phyloP scores from a whole-genome alignment of 2,797 vertebrate species.

The Scyliorhinus canicula region DNA sequence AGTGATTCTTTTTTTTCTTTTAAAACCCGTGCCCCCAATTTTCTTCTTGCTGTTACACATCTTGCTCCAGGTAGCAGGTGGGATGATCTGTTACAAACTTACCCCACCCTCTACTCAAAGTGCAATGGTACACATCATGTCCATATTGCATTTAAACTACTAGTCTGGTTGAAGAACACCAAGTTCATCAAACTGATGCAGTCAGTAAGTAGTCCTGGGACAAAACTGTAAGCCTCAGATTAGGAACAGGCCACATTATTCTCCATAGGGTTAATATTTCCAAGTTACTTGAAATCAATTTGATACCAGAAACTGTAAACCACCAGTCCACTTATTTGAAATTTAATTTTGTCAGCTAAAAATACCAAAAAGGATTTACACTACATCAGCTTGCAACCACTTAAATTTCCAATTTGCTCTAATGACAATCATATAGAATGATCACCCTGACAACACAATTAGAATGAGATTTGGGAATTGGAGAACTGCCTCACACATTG shows the following conservation, averaged over 20 bases:
- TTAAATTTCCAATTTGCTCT: background rate
- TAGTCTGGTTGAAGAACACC: background rate
- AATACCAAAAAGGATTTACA: background rate
- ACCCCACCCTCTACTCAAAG: background rate
- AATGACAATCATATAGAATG: background rate
- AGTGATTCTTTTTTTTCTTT: constrained; percentile 27
- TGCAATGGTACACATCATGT: background rate
- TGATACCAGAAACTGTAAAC: background rate
- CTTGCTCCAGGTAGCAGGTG: background rate
- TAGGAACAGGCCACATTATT: background rate
- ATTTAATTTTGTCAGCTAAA: background rate
- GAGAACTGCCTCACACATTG: background rate
- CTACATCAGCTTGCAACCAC: too few relatives aligned
- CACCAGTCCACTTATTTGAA: background rate
- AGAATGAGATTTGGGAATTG: background rate
- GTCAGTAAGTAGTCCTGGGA: background rate
- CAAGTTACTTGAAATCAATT: background rate
- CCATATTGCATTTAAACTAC: background rate
- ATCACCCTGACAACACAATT: background rate
- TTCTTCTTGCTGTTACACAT: background rate
- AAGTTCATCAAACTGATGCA: background rate
- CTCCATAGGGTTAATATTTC: background rate
- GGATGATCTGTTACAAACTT: background rate
- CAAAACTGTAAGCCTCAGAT: background rate
- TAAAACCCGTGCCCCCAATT: background rate